Evolutionary conservation across 2,797 vertebrate genomes (phyloP).

Genomic region (Pangasius sanitwongsei): DNA sequence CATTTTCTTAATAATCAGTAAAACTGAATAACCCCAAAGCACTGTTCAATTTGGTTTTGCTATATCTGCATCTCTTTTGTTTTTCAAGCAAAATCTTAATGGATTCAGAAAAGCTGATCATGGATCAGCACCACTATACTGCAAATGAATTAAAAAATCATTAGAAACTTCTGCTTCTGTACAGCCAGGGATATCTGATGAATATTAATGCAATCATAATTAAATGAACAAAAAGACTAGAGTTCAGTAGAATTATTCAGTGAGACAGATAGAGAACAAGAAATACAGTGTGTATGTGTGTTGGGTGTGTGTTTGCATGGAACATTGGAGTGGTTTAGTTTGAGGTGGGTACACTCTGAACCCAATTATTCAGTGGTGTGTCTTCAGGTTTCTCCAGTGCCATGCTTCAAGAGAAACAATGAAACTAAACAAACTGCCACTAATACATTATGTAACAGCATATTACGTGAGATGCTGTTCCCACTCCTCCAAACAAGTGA

Average conservation of each 20-base stretch:
- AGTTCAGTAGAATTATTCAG: slow-evolving; percentile 28
- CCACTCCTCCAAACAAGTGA: slow-evolving; percentile 35
- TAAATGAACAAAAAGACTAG: slow-evolving; percentile 36
- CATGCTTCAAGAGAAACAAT: slow-evolving; percentile 65
- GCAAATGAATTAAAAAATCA: background rate
- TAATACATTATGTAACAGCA: slow-evolving; percentile 39
- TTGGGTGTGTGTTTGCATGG: slow-evolving; percentile 23
- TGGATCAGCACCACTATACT: background rate
- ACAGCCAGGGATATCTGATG: slow-evolving; percentile 24
- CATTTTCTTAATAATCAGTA: background rate
- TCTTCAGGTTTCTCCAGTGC: slow-evolving; percentile 66
- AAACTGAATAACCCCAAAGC: background rate
- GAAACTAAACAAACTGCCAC: slow-evolving; percentile 63
- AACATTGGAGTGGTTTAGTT: slow-evolving; percentile 29
- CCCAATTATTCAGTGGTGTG: slow-evolving; percentile 67
- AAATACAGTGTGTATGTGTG: background rate
- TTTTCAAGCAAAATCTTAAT: slow-evolving; percentile 8
- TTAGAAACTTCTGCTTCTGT: slow-evolving; percentile 8
- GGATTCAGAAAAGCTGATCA: background rate
- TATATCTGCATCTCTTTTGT: background rate
- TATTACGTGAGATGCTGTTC: slow-evolving; percentile 37
- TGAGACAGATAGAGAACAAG: slow-evolving; percentile 2
- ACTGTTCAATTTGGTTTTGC: background rate
- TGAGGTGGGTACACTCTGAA: slow-evolving; percentile 53
- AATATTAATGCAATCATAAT: slow-evolving; percentile 37